These are phyloP conservation scores for Pristis pectinata DNA, from an alignment of 2,797 vertebrate genomes.

Conservation along the genomic window DNA sequence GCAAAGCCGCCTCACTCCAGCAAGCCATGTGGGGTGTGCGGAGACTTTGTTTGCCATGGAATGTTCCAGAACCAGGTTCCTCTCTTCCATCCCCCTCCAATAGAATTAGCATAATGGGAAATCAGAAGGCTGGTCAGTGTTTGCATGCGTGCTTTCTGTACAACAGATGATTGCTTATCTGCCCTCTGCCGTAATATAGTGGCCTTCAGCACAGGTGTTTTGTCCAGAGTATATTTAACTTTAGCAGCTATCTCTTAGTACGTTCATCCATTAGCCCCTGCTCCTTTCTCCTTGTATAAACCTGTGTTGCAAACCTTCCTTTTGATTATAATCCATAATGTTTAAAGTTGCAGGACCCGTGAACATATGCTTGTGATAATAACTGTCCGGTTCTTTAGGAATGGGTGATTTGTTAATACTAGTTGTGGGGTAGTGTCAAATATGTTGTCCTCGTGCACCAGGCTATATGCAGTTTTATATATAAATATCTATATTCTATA, in stretches of 20 bases:
- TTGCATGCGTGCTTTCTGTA: not conserved
- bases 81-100: not conserved
- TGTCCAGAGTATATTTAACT: not conserved
- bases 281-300: not conserved
- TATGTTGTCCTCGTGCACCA: not conserved
- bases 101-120: not conserved
- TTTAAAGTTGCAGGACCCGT: not conserved
- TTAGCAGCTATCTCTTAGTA: not conserved
- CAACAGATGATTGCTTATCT: not conserved
- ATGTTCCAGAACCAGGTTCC: not conserved
- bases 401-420: not conserved
- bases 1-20: not conserved
- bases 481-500: constrained; percentile 33
- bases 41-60: not conserved
- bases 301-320: not conserved
- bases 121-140: not conserved
- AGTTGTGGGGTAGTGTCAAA: constrained; percentile 10
- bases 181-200: not conserved
- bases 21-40: not conserved
- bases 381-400: not conserved
- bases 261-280: not conserved
- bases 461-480: constrained; percentile 17
- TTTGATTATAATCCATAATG: not conserved
- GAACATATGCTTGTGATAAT: not conserved
- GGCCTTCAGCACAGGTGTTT: not conserved